These are phyloP conservation scores for Drosophila lutescens DNA, from an alignment of 2,888 invertebrate species.

Conservation along the genomic window DNA sequence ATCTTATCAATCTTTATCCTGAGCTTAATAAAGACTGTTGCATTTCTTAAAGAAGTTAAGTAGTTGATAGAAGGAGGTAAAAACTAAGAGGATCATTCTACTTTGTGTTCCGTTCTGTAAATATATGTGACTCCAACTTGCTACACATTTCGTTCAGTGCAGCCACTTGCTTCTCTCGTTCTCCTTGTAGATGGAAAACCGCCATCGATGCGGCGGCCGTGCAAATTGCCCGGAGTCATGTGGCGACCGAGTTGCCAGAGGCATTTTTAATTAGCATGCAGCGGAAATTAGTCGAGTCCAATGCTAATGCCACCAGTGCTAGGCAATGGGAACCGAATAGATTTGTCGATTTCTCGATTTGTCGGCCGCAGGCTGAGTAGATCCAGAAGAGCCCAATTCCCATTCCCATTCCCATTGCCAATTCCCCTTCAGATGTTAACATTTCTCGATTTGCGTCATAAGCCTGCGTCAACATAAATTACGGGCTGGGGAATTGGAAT, in stretches of 20 bases:
- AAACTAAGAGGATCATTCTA: too few species aligned
- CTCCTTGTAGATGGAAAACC: slow-evolving; percentile 1
- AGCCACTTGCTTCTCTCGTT: slow-evolving; percentile 13
- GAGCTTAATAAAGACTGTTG: too few species aligned
- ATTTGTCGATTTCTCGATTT: slow-evolving; percentile 4
- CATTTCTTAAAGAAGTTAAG: too few species aligned
- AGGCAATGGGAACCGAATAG: slow-evolving; percentile 33
- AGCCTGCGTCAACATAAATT: slow-evolving; percentile 62
- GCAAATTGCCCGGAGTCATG: slow-evolving; percentile 69
- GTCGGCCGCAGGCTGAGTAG: slow-evolving; percentile 4
- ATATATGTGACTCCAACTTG: too few species aligned
- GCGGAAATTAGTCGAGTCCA: slow-evolving; percentile 67
- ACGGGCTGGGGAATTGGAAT: slow-evolving; percentile 62
- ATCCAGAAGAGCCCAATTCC: background rate
- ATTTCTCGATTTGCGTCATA: slow-evolving; percentile 49
- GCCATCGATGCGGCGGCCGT: slow-evolving; percentile 30
- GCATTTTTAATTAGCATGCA: slow-evolving; percentile 76
- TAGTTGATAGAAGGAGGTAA: too few species aligned
- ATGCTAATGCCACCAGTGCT: slow-evolving; percentile 22
- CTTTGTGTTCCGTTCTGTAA: too few species aligned
- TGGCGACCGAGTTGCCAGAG: slow-evolving; percentile 52
- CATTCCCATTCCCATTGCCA: too few species aligned
- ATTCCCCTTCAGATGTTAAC: slow-evolving; percentile 27
- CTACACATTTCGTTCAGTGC: background rate
- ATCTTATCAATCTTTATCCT: too few species aligned